These are phyloP conservation scores for Microchrysa polita DNA, from an alignment of 2,888 invertebrate species.

Conservation along the genomic window DNA sequence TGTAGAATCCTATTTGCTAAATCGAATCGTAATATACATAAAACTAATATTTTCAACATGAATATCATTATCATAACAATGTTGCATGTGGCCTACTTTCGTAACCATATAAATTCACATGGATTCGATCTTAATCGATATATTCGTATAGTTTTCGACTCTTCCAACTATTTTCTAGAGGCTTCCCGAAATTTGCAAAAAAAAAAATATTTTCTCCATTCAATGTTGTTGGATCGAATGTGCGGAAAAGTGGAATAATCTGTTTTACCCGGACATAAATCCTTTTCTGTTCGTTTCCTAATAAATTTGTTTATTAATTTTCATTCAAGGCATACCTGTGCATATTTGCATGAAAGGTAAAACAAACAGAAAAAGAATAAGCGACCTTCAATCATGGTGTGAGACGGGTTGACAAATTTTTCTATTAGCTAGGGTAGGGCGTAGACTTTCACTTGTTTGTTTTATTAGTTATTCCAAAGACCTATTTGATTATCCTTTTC, in stretches of 20 bases:
- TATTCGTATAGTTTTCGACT: too few relatives aligned
- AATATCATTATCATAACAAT: constrained; percentile 20
- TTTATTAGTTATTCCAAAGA: not conserved
- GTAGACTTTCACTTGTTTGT: constrained; percentile 8
- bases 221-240: too few relatives aligned
- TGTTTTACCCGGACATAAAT: not conserved
- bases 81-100: constrained; percentile 32
- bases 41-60: constrained; percentile 3
- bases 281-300: not conserved
- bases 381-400: not conserved
- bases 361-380: too few relatives aligned
- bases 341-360: not conserved
- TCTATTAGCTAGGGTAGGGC: not conserved
- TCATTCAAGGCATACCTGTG: not conserved
- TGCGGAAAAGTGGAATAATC: too few relatives aligned
- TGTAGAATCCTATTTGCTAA: too few relatives aligned
- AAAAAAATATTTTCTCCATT: too few relatives aligned
- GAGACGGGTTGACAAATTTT: not conserved
- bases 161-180: too few relatives aligned
- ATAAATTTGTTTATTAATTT: constrained; percentile 28
- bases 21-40: not conserved
- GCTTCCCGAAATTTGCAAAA: too few relatives aligned
- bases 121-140: constrained; percentile 1
- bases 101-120: constrained; percentile 2
- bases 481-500: constrained; percentile 7